phyloP scores from a whole-genome alignment of 2,888 invertebrate genomes.

The Troides helena region DNA sequence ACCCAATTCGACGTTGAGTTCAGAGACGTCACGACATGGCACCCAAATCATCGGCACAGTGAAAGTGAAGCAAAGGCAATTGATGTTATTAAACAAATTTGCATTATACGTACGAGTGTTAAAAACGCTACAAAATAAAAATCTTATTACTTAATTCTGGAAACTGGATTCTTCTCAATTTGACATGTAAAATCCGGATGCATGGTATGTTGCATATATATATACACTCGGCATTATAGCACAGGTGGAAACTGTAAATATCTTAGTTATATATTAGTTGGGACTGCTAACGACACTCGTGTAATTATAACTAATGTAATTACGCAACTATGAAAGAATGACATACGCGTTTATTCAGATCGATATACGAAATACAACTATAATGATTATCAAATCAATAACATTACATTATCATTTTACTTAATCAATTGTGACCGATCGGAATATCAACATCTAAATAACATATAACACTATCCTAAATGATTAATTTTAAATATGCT shows the following conservation, averaged over 20 bases:
- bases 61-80: constrained; percentile 68
- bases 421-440: constrained; percentile 27
- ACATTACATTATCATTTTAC: constrained; percentile 18
- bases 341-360: constrained; percentile 19
- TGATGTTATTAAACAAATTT: constrained; percentile 57
- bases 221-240: constrained; percentile 48
- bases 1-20: constrained; percentile 53
- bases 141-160: constrained; percentile 58
- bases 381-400: constrained; percentile 24
- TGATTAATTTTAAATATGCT: not conserved
- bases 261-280: constrained; percentile 33
- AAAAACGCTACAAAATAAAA: constrained; percentile 28
- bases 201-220: constrained; percentile 57
- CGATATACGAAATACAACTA: constrained; percentile 28
- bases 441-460: not conserved
- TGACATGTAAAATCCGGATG: constrained; percentile 56
- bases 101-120: constrained; percentile 38
- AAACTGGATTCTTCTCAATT: constrained; percentile 56
- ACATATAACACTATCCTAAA: not conserved
- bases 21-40: constrained; percentile 61
- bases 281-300: constrained; percentile 1
- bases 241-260: constrained; percentile 46
- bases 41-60: constrained; percentile 62
- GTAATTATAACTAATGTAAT: constrained; percentile 16
- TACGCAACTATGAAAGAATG: constrained; percentile 4